Evolutionary conservation across 2,113 vertebrate genomes (phyloP), one percentile per base, ranked within the genome.

Genomic region (Pogonocichla stellata): DNA sequence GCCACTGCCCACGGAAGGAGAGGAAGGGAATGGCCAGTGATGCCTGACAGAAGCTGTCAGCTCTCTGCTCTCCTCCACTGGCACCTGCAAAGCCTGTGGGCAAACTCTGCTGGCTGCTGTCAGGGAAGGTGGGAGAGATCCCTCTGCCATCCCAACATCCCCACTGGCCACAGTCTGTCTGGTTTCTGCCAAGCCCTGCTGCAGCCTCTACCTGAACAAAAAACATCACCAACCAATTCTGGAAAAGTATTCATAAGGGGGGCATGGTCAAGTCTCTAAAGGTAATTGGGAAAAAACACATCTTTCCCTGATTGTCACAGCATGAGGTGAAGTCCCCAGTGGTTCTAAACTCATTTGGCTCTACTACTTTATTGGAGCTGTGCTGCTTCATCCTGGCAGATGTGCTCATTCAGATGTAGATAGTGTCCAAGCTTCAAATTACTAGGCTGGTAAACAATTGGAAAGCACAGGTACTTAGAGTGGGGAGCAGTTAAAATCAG

Each of bases 91-190:
- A 82, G 42, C 40, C n/a, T 1, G 1, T 8, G 67, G 45, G n/a
- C 28, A 69, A 48, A 10, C 38, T 1, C 26, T 17, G 61, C 40
- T 12, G 12, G 23, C 43, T 4, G 2, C 43, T 51, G 40, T 12
- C 50, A 48, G 50, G 25, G 34, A 40, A 9, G 31, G 23, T 4
- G 10, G 53, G 34, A 62, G 33, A 29, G 5, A 11, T 13, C 36
- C 38, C 33, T 31, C 51, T 50, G 47, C n/a, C 61, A 43, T 14
- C 10, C 28, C 9, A 0, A 0, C 57, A 36, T 14, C 12, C 28
- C 9, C 0, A 0, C 36, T 19, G 22, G 9, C 14, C 24, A 40
- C 8, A 31, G 9, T 45, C 18, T 2, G 0, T 9, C 6, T 0
- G 0, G 31, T 3, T 29, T 11, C 34, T 18, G 12, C 18, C 15